A percentile compares a stretch with the other conserved stretches of the same genome.
phyloP scores from a whole-genome alignment of 2,888 invertebrate species.

The Trichogramma dendrolimi region DNA sequence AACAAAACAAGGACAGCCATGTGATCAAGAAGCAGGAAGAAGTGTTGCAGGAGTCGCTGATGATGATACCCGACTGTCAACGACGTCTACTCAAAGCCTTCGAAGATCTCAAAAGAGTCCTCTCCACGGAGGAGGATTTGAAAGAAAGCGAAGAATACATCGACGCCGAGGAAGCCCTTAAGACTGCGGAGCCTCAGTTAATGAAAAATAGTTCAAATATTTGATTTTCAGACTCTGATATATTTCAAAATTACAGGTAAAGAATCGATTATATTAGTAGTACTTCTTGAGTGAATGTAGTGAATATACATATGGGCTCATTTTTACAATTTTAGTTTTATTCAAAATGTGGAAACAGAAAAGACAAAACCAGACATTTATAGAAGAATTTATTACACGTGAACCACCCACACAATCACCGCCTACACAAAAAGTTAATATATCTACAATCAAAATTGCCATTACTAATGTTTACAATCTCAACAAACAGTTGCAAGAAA shows the following conservation, averaged over 20 bases:
- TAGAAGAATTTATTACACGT: slow-evolving; percentile 35
- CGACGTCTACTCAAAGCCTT: slow-evolving; percentile 72
- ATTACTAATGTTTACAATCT: slow-evolving; percentile 43
- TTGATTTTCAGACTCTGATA: background rate
- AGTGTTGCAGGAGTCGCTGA: slow-evolving; percentile 80
- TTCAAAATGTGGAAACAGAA: no score
- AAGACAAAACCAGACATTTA: slow-evolving; percentile 13
- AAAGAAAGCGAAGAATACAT: slow-evolving; percentile 68
- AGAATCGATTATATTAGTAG: background rate
- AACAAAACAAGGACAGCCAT: slow-evolving; percentile 73
- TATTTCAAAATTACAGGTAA: background rate
- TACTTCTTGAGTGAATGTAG: background rate
- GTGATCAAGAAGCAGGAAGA: slow-evolving; percentile 80
- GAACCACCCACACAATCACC: slow-evolving; percentile 28
- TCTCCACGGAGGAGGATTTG: slow-evolving; percentile 75
- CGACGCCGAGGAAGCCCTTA: slow-evolving; percentile 64
- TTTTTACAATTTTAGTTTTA: no score
- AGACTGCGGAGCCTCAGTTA: slow-evolving; percentile 52
- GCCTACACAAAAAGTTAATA: slow-evolving; percentile 37
- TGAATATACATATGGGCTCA: no score
- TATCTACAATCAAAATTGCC: slow-evolving; percentile 47
- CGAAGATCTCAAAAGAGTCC: slow-evolving; percentile 68
- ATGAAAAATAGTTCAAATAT: no score
- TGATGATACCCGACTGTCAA: slow-evolving; percentile 91
- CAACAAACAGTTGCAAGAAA: slow-evolving; percentile 47